Base-by-base conservation (phyloP, 2,888 invertebrate genomes). In the Actias luna region DNA sequence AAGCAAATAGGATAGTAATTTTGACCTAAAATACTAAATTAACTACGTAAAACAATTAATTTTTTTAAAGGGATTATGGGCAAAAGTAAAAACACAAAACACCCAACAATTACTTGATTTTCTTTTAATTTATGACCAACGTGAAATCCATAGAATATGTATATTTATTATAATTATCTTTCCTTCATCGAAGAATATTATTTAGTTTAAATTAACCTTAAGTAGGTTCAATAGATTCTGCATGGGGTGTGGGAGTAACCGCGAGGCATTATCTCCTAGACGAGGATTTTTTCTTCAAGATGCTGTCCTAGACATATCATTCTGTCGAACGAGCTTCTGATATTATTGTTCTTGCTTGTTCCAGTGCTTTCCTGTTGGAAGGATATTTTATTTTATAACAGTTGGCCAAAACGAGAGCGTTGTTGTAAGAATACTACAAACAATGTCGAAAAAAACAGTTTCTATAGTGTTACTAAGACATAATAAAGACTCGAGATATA, bases 281-380 rank as follows among this genome's bases (percentile, higher is more conserved):
- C n/a, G 7, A 18, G 3, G n/a, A 7, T 7, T n/a, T n/a, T n/a
- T n/a, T n/a, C n/a, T n/a, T n/a, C n/a, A n/a, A n/a, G n/a, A n/a
- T n/a, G n/a, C n/a, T n/a, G n/a, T n/a, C n/a, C n/a, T n/a, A n/a
- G n/a, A 12, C 12, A 2, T 4, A 58, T 46, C 59, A 60, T 31
- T 50, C 68, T n/a, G 65, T 63, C n/a, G 83, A 80, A 18, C 80
- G 79, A 1, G 90, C 85, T 63, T 90, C 89, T 1, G 87, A 84
- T 65, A 92, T 77, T 27, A 92, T 83, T 0, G 77, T 71, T 65
- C 89, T 77, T 3, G 86, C 86, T 75, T 90, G 92, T 63, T 92
- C 92, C 58, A 92, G 61, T 0, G 86, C 85, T 87, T 90, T 90
- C 67, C 92, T 92, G 83, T 50, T 68, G 78, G 62, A 18, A 60